Percentiles rank a stretch among this genome's conserved stretches.
Conservation (phyloP, 2,888 invertebrate genomes). For the Melipona beecheii region DNA sequence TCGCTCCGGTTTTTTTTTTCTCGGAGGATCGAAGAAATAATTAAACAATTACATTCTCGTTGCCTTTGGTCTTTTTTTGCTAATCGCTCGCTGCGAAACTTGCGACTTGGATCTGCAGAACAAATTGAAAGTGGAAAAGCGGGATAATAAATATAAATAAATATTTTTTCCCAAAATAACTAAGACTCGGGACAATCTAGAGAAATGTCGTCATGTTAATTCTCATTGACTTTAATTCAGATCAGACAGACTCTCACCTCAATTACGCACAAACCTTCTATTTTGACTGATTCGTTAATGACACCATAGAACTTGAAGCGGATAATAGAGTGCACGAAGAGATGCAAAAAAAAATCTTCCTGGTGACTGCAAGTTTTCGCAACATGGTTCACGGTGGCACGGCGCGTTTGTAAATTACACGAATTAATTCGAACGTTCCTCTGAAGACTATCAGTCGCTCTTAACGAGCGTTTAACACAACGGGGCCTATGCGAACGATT, state of each 20-base stretch:
- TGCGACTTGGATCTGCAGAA: neutral
- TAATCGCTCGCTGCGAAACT: neutral
- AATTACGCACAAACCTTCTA: neutral
- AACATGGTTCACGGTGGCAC: constrained; percentile 49
- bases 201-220: neutral
- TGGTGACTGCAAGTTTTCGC: constrained; percentile 47
- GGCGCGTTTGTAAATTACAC: constrained; percentile 64
- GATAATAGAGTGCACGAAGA: constrained; percentile 25
- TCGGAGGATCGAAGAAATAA: neutral
- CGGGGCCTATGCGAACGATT: constrained; percentile 51
- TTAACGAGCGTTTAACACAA: constrained; percentile 67
- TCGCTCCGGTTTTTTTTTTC: neutral
- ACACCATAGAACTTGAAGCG: constrained; percentile 26
- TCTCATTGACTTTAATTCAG: neutral
- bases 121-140: too few relatives aligned
- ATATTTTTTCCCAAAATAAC: neutral
- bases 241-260: neutral
- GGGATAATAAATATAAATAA: neutral
- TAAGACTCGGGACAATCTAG: neutral
- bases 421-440: constrained; percentile 67
- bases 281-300: constrained; percentile 16
- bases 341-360: constrained; percentile 27
- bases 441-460: constrained; percentile 47
- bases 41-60: neutral
- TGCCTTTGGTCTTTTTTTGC: neutral